Conservation (phyloP, 2,888 invertebrate genomes). For the Tetrapedia diversipes region DNA sequence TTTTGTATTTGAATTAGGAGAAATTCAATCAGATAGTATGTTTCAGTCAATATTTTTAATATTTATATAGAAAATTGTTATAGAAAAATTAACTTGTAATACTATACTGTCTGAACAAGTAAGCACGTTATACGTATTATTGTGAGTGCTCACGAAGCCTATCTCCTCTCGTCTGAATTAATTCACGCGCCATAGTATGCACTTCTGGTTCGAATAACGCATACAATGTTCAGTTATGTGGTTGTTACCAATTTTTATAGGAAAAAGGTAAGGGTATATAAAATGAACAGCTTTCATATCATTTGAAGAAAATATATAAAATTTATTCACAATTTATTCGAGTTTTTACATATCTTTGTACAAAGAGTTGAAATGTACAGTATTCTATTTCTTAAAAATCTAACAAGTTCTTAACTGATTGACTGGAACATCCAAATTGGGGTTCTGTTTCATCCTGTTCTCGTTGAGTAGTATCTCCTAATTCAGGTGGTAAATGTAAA, state of each 20-base stretch:
- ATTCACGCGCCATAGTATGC: slow-evolving; percentile 72
- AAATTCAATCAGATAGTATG: not conserved
- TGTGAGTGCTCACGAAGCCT: slow-evolving; percentile 81
- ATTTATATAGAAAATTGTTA: too few species aligned
- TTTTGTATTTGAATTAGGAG: too few species aligned
- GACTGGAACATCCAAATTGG: slow-evolving; percentile 84
- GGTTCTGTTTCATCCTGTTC: slow-evolving; percentile 85
- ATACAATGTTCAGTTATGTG: slow-evolving; percentile 37
- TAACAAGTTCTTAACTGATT: slow-evolving; percentile 85
- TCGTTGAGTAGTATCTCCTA: slow-evolving; percentile 86
- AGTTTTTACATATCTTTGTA: slow-evolving; percentile 29
- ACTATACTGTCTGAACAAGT: slow-evolving; percentile 47
- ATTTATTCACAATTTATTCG: too few species aligned
- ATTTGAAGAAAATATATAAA: slow-evolving; percentile 14
- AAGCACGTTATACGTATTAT: slow-evolving; percentile 76
- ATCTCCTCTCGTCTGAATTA: slow-evolving; percentile 80
- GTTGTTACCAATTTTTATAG: not conserved
- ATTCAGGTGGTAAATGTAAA: slow-evolving; percentile 90
- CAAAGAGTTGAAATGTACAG: slow-evolving; percentile 2
- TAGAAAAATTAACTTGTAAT: slow-evolving; percentile 29
- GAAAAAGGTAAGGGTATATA: not conserved
- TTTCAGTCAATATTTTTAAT: not conserved
- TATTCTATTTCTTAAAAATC: slow-evolving; percentile 85
- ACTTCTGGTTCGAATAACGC: slow-evolving; percentile 72
- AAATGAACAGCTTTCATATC: not conserved